Evolutionary conservation across 1,140 invertebrate genomes (phyloP).

Genomic region (Helicoverpa armigera): DNA sequence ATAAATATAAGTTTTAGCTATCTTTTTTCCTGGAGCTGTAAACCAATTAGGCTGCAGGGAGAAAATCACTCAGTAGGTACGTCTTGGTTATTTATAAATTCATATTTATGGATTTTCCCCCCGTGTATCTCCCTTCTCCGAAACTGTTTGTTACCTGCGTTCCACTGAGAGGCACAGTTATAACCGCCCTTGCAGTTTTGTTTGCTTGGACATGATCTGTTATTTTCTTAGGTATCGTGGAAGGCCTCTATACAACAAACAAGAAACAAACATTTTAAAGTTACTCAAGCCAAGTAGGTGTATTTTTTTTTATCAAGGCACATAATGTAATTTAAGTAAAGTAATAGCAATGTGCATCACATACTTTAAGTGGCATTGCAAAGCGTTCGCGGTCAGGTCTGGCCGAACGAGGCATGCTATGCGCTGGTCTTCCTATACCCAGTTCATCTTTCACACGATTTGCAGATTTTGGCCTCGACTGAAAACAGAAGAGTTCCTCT

Average conservation of each 20-base stretch:
- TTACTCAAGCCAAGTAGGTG: no score
- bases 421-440: slow-evolving; percentile 26
- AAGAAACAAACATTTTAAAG: neutral
- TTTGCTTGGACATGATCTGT: slow-evolving; percentile 14
- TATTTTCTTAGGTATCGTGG: slow-evolving; percentile 50
- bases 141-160: neutral
- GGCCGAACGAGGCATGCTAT: slow-evolving; percentile 39
- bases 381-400: slow-evolving; percentile 58
- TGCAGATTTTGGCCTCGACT: slow-evolving; percentile 63
- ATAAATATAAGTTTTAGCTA: no score
- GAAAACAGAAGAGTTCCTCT: slow-evolving; percentile 13
- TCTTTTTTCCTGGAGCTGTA: no score
- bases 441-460: slow-evolving; percentile 58
- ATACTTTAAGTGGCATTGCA: slow-evolving; percentile 52
- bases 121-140: no score
- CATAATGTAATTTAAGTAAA: neutral
- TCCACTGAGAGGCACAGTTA: slow-evolving; percentile 61
- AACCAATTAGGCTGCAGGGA: neutral
- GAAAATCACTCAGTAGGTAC: neutral
- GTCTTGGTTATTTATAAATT: no score
- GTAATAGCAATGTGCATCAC: neutral
- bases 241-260: slow-evolving; percentile 42
- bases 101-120: no score
- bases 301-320: neutral
- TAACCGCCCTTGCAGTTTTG: slow-evolving; percentile 58